phyloP scores from a whole-genome alignment of 64 coral and sea anemone genomes.

The Trachythela sp. region DNA sequence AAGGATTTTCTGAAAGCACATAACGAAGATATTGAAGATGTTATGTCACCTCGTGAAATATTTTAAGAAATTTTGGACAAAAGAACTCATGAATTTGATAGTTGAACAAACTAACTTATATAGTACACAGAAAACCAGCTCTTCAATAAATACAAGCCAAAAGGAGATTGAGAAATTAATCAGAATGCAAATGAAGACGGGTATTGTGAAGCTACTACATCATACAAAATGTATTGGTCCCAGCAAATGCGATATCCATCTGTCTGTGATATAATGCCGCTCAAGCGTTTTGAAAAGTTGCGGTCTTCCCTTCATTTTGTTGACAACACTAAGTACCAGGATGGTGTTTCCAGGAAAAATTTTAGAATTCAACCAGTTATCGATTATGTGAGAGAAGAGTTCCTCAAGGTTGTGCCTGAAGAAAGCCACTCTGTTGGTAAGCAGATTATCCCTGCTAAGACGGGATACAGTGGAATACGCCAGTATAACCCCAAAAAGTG shows the following conservation, averaged over 20 bases:
- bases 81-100: not conserved
- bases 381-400: not conserved
- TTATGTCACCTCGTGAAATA: not conserved
- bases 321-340: not conserved
- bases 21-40: not conserved
- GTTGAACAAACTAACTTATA: no score
- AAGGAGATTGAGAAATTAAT: not conserved
- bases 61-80: not conserved
- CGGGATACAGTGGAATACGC: not conserved
- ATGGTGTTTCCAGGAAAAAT: not conserved
- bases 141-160: not conserved
- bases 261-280: not conserved
- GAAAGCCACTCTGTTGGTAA: not conserved
- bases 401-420: not conserved
- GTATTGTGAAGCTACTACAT: not conserved
- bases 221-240: slow-evolving; percentile 1
- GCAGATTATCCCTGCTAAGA: not conserved
- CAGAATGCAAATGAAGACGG: not conserved
- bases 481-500: not conserved
- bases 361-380: not conserved
- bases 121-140: not conserved
- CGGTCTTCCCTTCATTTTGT: not conserved
- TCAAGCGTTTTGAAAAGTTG: not conserved
- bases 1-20: not conserved
- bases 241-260: not conserved